Percentiles rank a stretch among this genome's conserved stretches.
Conservation (phyloP, 2,888 invertebrate genomes). For the Danaus chrysippus region DNA sequence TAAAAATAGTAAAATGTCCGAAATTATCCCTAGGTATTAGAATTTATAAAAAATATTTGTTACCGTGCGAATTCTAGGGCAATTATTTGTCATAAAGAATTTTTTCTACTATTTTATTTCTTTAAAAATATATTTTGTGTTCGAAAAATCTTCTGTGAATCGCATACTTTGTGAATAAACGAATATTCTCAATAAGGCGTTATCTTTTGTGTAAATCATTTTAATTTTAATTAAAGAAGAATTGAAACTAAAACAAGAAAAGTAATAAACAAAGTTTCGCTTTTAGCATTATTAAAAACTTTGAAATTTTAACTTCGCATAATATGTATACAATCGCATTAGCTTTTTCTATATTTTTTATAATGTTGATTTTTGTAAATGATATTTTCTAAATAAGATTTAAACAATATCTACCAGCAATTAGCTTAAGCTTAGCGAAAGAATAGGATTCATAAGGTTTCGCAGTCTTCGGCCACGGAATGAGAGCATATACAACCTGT, state of each 20-base stretch:
- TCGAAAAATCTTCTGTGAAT: neutral
- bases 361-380: neutral
- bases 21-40: no score
- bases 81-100: no score
- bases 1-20: no score
- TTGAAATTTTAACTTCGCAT: constrained; percentile 17
- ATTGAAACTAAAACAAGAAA: neutral
- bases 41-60: no score
- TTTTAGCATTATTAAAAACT: constrained; percentile 14
- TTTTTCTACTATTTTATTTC: no score
- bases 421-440: constrained; percentile 8
- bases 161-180: neutral
- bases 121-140: no score
- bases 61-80: no score
- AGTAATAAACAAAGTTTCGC: constrained; percentile 19
- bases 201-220: constrained; percentile 8
- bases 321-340: constrained; percentile 23
- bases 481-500: constrained; percentile 13
- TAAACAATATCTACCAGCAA: neutral
- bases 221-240: neutral
- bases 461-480: constrained; percentile 12
- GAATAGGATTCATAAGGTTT: constrained; percentile 22
- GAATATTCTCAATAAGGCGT: constrained; percentile 10
- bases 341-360: constrained; percentile 10
- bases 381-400: neutral